Evolutionary conservation across 2,113 vertebrate genomes (phyloP), one percentile per base, ranked within the genome.

Genomic region (human (Homo sapiens)): DNA sequence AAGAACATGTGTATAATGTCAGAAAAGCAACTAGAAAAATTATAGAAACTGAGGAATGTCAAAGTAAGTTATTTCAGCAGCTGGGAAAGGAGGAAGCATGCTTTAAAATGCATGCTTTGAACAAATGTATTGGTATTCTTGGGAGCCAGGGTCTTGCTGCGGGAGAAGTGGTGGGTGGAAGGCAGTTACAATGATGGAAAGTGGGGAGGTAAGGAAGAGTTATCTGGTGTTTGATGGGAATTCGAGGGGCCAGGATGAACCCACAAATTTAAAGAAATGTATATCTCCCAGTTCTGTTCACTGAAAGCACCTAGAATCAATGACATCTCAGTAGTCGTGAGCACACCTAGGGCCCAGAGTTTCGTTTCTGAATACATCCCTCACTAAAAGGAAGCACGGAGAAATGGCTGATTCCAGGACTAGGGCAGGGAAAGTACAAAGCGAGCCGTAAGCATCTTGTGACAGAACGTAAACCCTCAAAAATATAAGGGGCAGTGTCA

Each of bases 21-120:
- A 90, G 81, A 81, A 97, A 91, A 87, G 85, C 64, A 91, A 76
- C 30, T 45, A 78, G n/a, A 66, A 90, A 85, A 59, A 78, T 30
- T 83, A 70, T 14, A 96, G 89, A 83, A 97, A 93, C 73, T 94
- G 72, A 90, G 45, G 17, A 78, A 55, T 38, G 27, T 43, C 72
- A 82, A 95, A 94, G 96, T 88, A 85, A 94, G 83, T 90, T 23
- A 90, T 68, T 81, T 93, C 85, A 85, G 78, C 32, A 59, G 17
- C 35, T 45, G 35, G 40, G 45, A 93, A 93, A 68, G 55, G 48
- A 87, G 11, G 32, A 32, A 61, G 30, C 25, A 76, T 78, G 27
- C 35, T 90, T 96, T 89, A 73, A 89, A 92, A 88, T 23, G 8
- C 32, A 59, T 25, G 17, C 45, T 80, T 57, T 94, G 52, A 95